A percentile compares a stretch with the other conserved stretches of the same genome.
These are phyloP conservation scores for Solenopsis invicta DNA, from an alignment of 1,140 invertebrate genomes.

Conservation along the genomic window DNA sequence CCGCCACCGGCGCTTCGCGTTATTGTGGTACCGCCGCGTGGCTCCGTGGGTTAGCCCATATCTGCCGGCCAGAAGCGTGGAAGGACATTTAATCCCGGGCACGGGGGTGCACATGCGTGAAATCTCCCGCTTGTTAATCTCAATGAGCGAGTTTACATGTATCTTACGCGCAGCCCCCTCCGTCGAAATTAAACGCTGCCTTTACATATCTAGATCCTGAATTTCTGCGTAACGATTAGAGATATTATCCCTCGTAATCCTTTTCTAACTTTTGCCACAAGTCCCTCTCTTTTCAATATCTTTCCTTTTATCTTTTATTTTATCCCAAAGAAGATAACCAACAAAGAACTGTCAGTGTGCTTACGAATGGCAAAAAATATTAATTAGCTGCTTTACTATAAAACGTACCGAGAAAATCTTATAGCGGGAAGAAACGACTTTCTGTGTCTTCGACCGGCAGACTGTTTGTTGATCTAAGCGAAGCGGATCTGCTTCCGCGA, in stretches of 20 bases:
- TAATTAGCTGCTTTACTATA: conserved; percentile 18
- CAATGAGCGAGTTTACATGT: conserved; percentile 53
- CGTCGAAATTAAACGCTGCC: conserved; percentile 43
- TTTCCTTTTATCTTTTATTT: not conserved
- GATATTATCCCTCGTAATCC: not conserved
- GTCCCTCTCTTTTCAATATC: too few relatives aligned
- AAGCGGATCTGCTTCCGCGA: conserved; percentile 77
- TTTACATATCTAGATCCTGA: conserved; percentile 44
- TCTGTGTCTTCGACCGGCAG: not conserved
- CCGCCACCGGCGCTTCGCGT: conserved; percentile 75
- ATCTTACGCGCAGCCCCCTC: not conserved
- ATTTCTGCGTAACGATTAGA: not conserved
- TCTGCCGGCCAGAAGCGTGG: conserved; percentile 59
- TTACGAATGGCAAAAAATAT: not conserved
- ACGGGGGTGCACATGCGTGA: conserved; percentile 80
- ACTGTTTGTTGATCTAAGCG: conserved; percentile 76
- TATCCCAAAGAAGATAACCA: too few relatives aligned
- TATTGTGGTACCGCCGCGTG: conserved; percentile 61
- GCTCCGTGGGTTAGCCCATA: conserved; percentile 45
- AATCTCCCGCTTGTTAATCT: conserved; percentile 79
- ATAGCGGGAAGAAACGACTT: conserved; percentile 53
- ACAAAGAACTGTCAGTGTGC: not conserved
- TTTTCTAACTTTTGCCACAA: not conserved
- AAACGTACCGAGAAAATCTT: conserved; percentile 27
- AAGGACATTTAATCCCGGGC: conserved; percentile 77